Base-by-base conservation (phyloP, 1,140 invertebrate genomes). In the Caligus rogercresseyi region DNA sequence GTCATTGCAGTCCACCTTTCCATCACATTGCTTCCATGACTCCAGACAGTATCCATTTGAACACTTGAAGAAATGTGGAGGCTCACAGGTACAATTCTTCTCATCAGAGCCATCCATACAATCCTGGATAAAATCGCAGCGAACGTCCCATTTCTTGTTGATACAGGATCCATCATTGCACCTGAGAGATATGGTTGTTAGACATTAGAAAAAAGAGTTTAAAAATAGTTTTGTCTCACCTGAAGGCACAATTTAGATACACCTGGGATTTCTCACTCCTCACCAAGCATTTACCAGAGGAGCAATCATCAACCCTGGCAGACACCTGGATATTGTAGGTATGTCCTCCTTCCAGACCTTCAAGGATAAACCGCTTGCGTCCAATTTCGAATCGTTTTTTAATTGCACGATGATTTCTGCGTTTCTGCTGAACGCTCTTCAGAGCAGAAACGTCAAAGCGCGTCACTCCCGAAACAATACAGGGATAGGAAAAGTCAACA, bases 31-130 rank as follows among this genome's bases (percentile, higher is more conserved):
- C 18, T 25, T 21, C 57, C 57, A 60, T 43, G 57, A 60, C 24
- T 60, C 23, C 11, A 60, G 4, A 26, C 57, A 60, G 26, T 60
- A 43, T n/a, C 25, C 25, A 25, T 60, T 60, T 1, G 16, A 11
- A 25, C 57, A 60, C 43, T 43, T 14, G 23, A 60, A 60, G 7
- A 31, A 16, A 13, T 25, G 15, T 18, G 57, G 57, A 3, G 57
- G 60, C 52, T 63, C 19, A 54, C 61, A 63, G 11, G 61, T 7
- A 25, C 61, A 63, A 3, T 26, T 26, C 20, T 23, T 26, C 20
- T 63, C 61, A 25, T 63, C 61, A 21, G 43, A 57, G 14, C 61
- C 52, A 26, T 63, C 61, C 21, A 20, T 51, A 25, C 61, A 63
- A 20, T 63, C 53, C 19, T 21, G 61, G 4, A 63, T 31, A 43